Evolutionary conservation across 2,888 invertebrate species (phyloP).

Genomic region (Rhopalosiphum nymphaeae): DNA sequence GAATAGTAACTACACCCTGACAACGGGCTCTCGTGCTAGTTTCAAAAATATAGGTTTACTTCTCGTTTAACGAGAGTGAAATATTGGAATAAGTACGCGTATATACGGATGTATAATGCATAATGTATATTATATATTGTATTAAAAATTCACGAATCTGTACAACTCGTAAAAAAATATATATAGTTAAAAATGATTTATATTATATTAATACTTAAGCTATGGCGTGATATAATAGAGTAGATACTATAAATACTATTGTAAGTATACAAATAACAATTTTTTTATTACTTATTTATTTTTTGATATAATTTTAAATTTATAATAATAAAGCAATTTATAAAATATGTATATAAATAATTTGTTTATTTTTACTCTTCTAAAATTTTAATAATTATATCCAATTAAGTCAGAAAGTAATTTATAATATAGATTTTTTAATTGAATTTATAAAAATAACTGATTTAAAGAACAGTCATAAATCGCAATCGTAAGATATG

Average conservation of each 20-base stretch:
- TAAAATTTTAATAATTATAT: background rate
- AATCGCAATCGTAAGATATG: background rate
- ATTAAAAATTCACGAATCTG: background rate
- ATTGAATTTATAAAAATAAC: background rate
- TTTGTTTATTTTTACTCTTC: background rate
- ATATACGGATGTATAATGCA: background rate
- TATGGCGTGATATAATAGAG: background rate
- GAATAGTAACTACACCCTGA: slow-evolving; percentile 38
- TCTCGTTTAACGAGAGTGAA: background rate
- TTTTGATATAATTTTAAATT: background rate
- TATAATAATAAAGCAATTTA: background rate
- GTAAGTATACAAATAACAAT: background rate
- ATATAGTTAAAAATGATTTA: background rate
- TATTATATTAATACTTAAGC: background rate
- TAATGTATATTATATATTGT: background rate
- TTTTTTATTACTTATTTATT: background rate
- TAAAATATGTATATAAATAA: background rate
- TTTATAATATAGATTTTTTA: background rate
- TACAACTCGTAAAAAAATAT: background rate
- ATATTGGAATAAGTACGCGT: background rate
- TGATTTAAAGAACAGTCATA: background rate
- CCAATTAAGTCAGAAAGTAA: background rate
- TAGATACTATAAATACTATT: background rate
- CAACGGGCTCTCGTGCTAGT: slow-evolving; percentile 32
- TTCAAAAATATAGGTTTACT: background rate